Conservation (phyloP, 2,888 invertebrate species). For the Noctua comes region DNA sequence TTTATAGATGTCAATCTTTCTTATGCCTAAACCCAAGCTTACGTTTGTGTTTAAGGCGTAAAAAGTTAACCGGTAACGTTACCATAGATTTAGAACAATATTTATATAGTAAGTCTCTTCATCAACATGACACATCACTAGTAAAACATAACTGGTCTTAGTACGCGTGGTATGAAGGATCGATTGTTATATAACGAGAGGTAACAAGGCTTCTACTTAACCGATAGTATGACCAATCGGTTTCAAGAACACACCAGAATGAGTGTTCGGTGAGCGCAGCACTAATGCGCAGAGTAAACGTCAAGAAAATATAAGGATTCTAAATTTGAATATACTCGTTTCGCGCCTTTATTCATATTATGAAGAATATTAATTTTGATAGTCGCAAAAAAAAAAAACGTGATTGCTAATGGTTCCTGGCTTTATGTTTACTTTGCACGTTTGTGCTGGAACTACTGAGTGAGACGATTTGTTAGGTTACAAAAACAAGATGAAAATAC, state of each 20-base stretch:
- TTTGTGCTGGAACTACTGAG: neutral
- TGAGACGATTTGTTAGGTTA: neutral
- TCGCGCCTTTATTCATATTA: too few species aligned
- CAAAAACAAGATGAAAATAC: too few species aligned
- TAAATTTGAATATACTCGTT: too few species aligned
- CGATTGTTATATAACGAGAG: slow-evolving; percentile 36
- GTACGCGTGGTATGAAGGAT: neutral
- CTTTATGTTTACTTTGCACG: too few species aligned
- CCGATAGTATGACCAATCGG: slow-evolving; percentile 23
- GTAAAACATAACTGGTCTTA: slow-evolving; percentile 10
- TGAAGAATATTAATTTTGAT: too few species aligned
- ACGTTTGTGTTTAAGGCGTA: too few species aligned
- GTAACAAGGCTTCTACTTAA: slow-evolving; percentile 9
- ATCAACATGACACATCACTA: slow-evolving; percentile 22
- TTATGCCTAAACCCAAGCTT: too few species aligned
- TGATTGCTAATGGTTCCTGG: too few species aligned
- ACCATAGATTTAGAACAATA: too few species aligned
- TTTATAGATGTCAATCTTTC: too few species aligned
- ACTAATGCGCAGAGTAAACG: neutral
- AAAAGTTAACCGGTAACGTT: too few species aligned
- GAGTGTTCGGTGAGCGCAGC: neutral
- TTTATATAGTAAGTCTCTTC: neutral
- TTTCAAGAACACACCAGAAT: slow-evolving; percentile 31
- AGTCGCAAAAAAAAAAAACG: too few species aligned
- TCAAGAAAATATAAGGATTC: neutral